Base-by-base conservation (phyloP, 2,888 invertebrate genomes). In the Marronus borbonicus region DNA sequence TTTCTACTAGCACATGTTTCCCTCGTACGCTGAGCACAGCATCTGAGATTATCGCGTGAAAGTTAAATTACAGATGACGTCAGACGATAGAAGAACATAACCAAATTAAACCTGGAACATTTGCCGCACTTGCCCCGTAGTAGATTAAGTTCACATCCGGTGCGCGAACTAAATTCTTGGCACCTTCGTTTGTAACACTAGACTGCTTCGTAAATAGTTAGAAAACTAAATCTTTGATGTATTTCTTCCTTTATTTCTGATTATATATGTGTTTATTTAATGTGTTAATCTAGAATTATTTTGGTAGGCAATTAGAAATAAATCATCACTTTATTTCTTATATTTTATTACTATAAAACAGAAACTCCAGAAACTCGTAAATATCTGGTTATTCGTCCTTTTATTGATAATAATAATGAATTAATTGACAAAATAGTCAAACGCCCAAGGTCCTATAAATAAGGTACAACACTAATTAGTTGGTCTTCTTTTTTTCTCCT, bases 51-150 rank as follows among this genome's bases (percentile, higher is more conserved):
- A 68, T 10, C 68, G 68, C 68, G 50, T 50, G 68, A 50, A 68
- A 50, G 68, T 68, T 50, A 68, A 68, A 68, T 68, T 68, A 50
- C 50, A 50, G n/a, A 49, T 68, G 68, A 68, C 68, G 68, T 68
- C 68, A 68, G 50, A n/a, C n/a, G 50, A 68, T 68, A 50, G 28
- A 20, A 24, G 28, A 68, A 28, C 50, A 24, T 66, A 66, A 52
- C 50, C 20, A 50, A 50, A 28, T 50, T 68, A 68, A 50, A 68
- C 39, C 28, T 39, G 39, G 50, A 68, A 50, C 68, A 49, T 68
- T 68, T 68, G 28, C 50, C 52, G 68, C 28, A 28, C 50, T 52
- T 39, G 49, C 50, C 20, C 50, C 5, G 50, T 24, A 24, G 12
- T 55, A 65, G 65, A 68, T 68, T 68, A 28, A 28, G 24, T 50